Evolutionary conservation across 2,797 vertebrate species (phyloP).

Genomic region (Atherinosoma microstoma): DNA sequence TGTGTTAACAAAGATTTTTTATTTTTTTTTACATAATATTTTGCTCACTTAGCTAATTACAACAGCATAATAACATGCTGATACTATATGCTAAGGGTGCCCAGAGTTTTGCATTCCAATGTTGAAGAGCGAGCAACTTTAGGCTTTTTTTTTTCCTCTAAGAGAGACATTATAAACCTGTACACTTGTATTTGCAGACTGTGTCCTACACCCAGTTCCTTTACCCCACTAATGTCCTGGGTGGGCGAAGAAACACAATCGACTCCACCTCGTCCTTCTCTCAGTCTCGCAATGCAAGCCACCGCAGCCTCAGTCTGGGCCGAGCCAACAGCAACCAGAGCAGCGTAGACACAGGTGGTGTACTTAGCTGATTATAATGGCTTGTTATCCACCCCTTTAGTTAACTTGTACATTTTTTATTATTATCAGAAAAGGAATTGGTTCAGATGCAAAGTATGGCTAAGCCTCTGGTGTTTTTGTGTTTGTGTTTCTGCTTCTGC

Average conservation of each 20-base stretch:
- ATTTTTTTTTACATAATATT: too few relatives aligned
- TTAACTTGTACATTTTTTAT: background rate
- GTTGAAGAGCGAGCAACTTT: background rate
- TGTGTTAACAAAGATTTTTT: background rate
- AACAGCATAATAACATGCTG: background rate
- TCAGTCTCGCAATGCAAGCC: constrained; percentile 94
- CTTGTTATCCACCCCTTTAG: background rate
- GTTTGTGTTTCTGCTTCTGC: constrained; percentile 37
- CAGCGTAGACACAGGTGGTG: constrained; percentile 91
- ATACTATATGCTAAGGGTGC: background rate
- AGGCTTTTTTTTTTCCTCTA: background rate
- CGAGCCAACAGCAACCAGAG: constrained; percentile 97
- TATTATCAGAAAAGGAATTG: background rate
- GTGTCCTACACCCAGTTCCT: constrained; percentile 98
- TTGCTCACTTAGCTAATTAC: background rate
- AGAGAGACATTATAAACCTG: background rate
- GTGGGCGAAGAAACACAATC: constrained; percentile 94
- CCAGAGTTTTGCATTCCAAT: background rate
- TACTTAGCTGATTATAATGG: background rate
- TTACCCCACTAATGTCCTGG: constrained; percentile 94
- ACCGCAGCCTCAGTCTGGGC: constrained; percentile 94
- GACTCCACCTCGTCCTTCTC: constrained; percentile 97
- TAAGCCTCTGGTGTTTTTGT: constrained; percentile 22
- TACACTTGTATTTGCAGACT: constrained; percentile 81
- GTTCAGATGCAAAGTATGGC: constrained; percentile 2